Base-by-base conservation (phyloP, 2,113 vertebrate species). In the Meles meles region DNA sequence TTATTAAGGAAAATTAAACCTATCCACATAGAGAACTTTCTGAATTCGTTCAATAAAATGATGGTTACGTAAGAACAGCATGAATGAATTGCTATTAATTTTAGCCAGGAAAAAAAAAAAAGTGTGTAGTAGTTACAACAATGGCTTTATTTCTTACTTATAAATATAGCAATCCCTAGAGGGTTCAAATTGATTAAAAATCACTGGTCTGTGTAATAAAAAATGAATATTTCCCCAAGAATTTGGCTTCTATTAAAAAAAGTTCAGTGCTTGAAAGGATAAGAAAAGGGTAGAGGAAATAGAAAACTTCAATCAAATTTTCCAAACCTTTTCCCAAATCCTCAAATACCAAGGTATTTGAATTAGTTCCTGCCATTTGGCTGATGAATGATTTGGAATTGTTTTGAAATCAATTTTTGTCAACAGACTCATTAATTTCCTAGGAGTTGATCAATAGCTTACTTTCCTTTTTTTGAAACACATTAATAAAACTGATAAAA, bases 321-420 rank as follows among this genome's bases (percentile, higher is more conserved):
- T 97, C 94, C 59, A 93, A 93, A 81, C 12, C 7, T 93, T 94
- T 79, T 11, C 85, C 34, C 88, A 97, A 97, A 95, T 95, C 29
- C 69, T 90, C 71, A 97, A 90, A 97, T 91, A 85, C 20, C 31
- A 94, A 96, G 79, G 65, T 95, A 98, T 94, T 96, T 87, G n/a
- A 83, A 47, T 95, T 76, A n/a, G 47, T 97, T 83, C 65, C 42
- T 95, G 44, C 71, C 69, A 90, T 90, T 97, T 97, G 96, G 71
- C 88, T 77, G 18, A 31, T 93, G 49, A 97, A 29, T 90, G 21
- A 90, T 94, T 94, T 96, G 49, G 63, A 80, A 86, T 79, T 87
- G 69, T 88, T 97, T 97, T 97, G 61, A 97, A 97, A 96, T 92
- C 83, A 88, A 81, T 57, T 95, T 94, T 97, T 95, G 96, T 97